Base-by-base conservation (phyloP, 2,888 invertebrate genomes). In the Hyles lineata region DNA sequence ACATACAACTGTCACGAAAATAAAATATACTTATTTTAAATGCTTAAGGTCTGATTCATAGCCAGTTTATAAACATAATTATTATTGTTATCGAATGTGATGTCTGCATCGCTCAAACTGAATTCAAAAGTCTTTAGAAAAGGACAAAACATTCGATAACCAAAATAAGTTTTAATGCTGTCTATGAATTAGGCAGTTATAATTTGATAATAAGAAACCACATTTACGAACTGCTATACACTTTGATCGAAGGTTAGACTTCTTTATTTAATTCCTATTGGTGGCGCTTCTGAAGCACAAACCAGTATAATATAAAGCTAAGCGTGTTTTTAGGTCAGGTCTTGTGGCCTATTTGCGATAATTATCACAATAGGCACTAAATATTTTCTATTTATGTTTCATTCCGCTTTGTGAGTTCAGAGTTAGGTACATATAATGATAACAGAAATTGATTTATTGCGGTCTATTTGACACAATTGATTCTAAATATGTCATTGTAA, bases 401-500 rank as follows among this genome's bases (percentile, higher is more conserved):
- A 25, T 25, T 60, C 60, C 25, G 60, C 19, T 62, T 19, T 32
- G 29, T 62, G 25, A 62, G 29, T 62, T 29, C 35, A 35, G 35
- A 61, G 29, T 61, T 29, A 29, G 29, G 29, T 29, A 29, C 29
- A 29, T 29, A 62, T 29, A 19, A 62, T 62, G n/a, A 62, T 62
- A 62, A 29, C 61, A 62, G 61, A 62, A 62, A 62, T 62, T 62
- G 61, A 62, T 32, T 62, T 62, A 62, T 29, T 62, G 61, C 32
- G 17, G 8, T 19, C 17, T 32, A 62, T 62, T 62, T 62, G 25
- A 29, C 61, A 62, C 19, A 62, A 62, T 61, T 25, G 15, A 61
- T 61, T 61, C 25, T 29, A 25, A 61, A 25, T 61, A 25, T 61
- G 25, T 55, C 55, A 55, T 55, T 55, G 5, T 55, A 43, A 43